phyloP scores from a whole-genome alignment of 2,797 vertebrate species.

The Acanthurus tractus region DNA sequence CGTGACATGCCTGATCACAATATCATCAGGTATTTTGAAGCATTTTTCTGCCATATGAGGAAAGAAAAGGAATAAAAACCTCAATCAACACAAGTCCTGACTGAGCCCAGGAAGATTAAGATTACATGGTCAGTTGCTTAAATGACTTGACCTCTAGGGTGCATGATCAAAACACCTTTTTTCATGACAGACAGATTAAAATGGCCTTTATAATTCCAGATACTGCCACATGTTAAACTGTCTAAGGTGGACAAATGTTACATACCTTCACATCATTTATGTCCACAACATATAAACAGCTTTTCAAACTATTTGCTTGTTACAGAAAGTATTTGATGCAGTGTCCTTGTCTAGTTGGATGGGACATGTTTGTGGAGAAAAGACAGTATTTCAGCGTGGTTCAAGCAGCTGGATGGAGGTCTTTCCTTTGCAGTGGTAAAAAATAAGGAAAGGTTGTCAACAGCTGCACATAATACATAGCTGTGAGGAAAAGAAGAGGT shows the following conservation, averaged over 20 bases:
- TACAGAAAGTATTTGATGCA: neutral
- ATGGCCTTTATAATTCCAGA: too few species aligned
- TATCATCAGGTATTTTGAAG: too few species aligned
- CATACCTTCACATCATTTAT: neutral
- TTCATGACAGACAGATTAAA: too few species aligned
- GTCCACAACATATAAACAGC: neutral
- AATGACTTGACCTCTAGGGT: too few species aligned
- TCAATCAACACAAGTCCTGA: too few species aligned
- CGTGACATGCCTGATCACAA: too few species aligned
- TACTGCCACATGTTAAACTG: neutral
- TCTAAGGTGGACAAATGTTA: neutral
- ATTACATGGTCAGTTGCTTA: too few species aligned
- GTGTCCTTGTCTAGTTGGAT: neutral
- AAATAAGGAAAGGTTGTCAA: slow-evolving; percentile 16
- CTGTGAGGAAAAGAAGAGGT: neutral
- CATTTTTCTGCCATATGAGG: too few species aligned
- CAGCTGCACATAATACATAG: slow-evolving; percentile 23
- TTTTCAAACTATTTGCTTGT: neutral
- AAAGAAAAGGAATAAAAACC: too few species aligned
- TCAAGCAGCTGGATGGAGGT: neutral
- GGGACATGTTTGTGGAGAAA: neutral
- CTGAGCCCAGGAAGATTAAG: too few species aligned
- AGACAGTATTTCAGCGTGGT: slow-evolving; percentile 6
- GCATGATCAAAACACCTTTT: too few species aligned
- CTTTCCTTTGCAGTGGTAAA: neutral